Percentiles rank a stretch among this genome's conserved stretches.
phyloP scores from a whole-genome alignment of 2,888 invertebrate genomes.

The Protonemura montana region DNA sequence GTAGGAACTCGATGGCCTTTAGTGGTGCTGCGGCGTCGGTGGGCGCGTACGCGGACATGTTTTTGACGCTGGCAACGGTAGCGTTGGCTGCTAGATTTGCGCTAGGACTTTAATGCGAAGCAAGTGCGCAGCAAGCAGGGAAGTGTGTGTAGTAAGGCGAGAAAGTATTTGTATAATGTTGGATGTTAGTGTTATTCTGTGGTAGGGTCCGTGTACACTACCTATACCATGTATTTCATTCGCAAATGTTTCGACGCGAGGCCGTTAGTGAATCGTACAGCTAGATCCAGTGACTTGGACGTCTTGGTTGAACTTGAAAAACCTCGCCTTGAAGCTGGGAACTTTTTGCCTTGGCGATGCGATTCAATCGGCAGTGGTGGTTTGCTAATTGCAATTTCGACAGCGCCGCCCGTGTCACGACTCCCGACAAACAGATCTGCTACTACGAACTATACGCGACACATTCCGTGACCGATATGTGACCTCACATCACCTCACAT shows the following conservation, averaged over 20 bases:
- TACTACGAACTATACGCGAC: not conserved
- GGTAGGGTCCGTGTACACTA: not conserved
- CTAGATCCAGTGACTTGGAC: not conserved
- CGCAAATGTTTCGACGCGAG: not conserved
- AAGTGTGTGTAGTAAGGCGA: not conserved
- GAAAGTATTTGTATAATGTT: not conserved
- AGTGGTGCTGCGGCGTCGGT: conserved; percentile 17
- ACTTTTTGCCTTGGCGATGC: not conserved
- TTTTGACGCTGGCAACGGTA: not conserved
- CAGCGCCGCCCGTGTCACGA: not conserved
- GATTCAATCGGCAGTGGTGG: not conserved
- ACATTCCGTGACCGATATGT: not conserved
- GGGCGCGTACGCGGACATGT: not conserved
- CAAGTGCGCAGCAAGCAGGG: not conserved
- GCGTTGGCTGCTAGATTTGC: not conserved
- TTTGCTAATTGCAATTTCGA: not conserved
- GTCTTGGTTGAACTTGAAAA: not conserved
- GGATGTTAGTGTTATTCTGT: not conserved
- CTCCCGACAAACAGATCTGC: not conserved
- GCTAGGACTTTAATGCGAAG: not conserved
- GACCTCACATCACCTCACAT: not conserved
- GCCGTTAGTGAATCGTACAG: not conserved
- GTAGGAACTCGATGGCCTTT: conserved; percentile 14
- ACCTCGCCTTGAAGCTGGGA: not conserved
- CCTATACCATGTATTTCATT: not conserved